A percentile compares a stretch with the other conserved stretches of the same genome.
These are phyloP conservation scores for Dromococcyx pavoninus DNA, from an alignment of 2,797 vertebrate genomes.

Conservation along the genomic window DNA sequence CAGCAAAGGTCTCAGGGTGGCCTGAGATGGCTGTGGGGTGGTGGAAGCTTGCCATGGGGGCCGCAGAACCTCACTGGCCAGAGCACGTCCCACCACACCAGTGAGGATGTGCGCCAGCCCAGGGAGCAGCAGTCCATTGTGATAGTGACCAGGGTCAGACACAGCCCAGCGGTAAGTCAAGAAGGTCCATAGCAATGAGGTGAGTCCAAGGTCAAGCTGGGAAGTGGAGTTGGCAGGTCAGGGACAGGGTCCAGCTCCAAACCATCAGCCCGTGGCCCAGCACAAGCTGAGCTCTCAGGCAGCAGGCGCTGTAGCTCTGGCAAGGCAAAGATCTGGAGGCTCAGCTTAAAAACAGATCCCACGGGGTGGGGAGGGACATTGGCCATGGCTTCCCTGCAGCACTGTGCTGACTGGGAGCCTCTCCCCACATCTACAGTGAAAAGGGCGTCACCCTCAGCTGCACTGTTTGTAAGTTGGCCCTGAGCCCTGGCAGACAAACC, in stretches of 20 bases:
- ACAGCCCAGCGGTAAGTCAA: neutral
- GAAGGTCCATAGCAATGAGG: neutral
- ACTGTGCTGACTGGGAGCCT: rapidly evolving
- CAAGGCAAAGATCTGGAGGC: neutral
- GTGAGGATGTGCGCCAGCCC: neutral
- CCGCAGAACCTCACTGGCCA: neutral
- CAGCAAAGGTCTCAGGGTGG: neutral
- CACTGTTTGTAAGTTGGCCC: neutral
- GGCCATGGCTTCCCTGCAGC: rapidly evolving
- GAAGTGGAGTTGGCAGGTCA: neutral
- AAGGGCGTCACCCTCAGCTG: neutral
- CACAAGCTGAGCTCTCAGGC: neutral
- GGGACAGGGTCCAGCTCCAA: neutral
- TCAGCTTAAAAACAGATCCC: neutral
- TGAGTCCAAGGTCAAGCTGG: neutral
- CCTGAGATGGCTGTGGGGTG: neutral
- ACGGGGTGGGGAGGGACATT: neutral
- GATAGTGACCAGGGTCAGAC: neutral
- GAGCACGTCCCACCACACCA: rapidly evolving
- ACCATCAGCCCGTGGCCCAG: neutral
- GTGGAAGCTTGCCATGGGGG: rapidly evolving
- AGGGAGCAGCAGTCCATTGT: neutral
- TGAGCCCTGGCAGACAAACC: rapidly evolving
- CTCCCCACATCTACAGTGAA: neutral
- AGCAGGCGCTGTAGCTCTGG: rapidly evolving